These are phyloP conservation scores for Hetaerina titia DNA, from an alignment of 2,888 invertebrate genomes.

Conservation along the genomic window DNA sequence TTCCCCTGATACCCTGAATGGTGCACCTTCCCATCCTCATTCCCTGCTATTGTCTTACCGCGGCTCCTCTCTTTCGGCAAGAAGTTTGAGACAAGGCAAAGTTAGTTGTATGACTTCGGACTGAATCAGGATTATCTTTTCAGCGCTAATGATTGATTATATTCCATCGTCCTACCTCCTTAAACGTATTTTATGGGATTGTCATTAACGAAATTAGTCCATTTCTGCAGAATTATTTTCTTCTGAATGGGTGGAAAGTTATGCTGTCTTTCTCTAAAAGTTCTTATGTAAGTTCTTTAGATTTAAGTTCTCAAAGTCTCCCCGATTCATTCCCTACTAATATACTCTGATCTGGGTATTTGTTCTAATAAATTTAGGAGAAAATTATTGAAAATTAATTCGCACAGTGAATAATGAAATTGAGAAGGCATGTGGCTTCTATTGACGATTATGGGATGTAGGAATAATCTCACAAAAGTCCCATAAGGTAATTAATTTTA, in stretches of 20 bases:
- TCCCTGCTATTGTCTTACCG: neutral
- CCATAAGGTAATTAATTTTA: no score
- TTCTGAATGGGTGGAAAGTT: neutral
- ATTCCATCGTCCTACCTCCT: neutral
- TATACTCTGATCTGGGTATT: no score
- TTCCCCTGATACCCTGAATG: neutral
- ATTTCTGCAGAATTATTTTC: neutral
- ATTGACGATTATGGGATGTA: no score
- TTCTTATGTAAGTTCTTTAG: no score
- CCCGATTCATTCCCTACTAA: neutral
- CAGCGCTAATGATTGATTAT: neutral
- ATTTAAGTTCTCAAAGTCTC: neutral
- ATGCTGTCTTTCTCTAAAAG: no score
- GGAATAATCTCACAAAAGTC: no score
- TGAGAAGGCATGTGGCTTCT: no score
- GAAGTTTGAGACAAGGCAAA: neutral
- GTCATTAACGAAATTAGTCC: slow-evolving; percentile 8
- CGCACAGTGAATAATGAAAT: no score
- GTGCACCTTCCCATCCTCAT: neutral
- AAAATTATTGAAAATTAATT: no score
- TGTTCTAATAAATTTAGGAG: no score
- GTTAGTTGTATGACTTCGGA: slow-evolving; percentile 27
- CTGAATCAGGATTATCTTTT: slow-evolving; percentile 18
- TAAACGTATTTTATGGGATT: neutral
- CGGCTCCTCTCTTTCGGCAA: neutral